These are phyloP conservation scores for Panonychus citri DNA, from an alignment of 1,140 invertebrate genomes.

Conservation along the genomic window DNA sequence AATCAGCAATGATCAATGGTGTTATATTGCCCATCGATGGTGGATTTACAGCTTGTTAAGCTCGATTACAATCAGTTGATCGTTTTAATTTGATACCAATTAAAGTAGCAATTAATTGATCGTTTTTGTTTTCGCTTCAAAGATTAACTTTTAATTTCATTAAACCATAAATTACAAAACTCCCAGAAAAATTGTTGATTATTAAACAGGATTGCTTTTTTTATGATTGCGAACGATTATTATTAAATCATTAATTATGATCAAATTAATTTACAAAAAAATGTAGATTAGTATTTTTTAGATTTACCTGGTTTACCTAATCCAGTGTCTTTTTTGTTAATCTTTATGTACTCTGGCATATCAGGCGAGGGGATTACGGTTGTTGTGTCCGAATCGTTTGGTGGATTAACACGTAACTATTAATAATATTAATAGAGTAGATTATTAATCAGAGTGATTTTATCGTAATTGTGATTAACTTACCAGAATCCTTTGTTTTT, in stretches of 20 bases:
- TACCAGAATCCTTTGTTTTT: conserved; percentile 58
- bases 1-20: conserved; percentile 54
- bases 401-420: conserved; percentile 11
- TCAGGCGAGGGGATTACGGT: conserved; percentile 10
- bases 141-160: too few relatives aligned
- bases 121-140: too few relatives aligned
- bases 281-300: not conserved
- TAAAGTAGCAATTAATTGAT: not conserved
- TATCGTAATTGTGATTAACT: too few relatives aligned
- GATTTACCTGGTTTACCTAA: not conserved
- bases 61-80: conserved; percentile 9
- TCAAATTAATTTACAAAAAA: too few relatives aligned
- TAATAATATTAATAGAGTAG: not conserved
- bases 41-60: conserved; percentile 30
- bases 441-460: too few relatives aligned
- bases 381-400: conserved; percentile 7
- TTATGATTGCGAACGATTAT: too few relatives aligned
- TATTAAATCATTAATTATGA: too few relatives aligned
- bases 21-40: conserved; percentile 54
- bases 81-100: not conserved
- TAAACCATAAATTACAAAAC: too few relatives aligned
- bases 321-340: not conserved
- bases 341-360: conserved; percentile 10
- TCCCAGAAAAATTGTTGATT: too few relatives aligned
- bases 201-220: too few relatives aligned